Conservation (phyloP, 1,140 invertebrate species). For the Drosophila repleta region DNA sequence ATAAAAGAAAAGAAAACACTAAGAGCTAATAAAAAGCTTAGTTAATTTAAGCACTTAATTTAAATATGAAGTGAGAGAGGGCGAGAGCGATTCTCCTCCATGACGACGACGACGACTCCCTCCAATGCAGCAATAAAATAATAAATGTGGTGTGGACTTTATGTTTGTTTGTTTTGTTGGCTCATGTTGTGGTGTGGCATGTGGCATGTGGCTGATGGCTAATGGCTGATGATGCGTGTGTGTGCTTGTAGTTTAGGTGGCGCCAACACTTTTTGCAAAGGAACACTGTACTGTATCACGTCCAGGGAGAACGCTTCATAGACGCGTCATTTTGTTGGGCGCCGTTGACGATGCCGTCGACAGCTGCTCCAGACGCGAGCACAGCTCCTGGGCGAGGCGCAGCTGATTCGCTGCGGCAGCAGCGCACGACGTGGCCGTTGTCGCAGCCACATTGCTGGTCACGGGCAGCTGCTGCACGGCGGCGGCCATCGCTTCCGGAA, state of each 20-base stretch:
- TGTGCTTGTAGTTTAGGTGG: slow-evolving; percentile 36
- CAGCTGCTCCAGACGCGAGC: slow-evolving; percentile 85
- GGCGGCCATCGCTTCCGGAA: slow-evolving; percentile 83
- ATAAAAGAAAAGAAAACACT: slow-evolving; percentile 57
- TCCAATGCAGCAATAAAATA: slow-evolving; percentile 45
- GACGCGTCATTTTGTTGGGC: slow-evolving; percentile 63
- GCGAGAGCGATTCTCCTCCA: slow-evolving; percentile 32
- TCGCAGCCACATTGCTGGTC: slow-evolving; percentile 30
- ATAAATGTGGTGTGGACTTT: slow-evolving; percentile 27
- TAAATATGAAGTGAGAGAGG: slow-evolving; percentile 35
- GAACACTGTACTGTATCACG: slow-evolving; percentile 51
- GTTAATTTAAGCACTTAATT: slow-evolving; percentile 40
- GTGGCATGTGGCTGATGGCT: slow-evolving; percentile 42
- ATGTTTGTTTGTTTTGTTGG: slow-evolving; percentile 10
- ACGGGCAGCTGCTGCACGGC: slow-evolving; percentile 67
- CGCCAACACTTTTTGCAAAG: slow-evolving; percentile 47
- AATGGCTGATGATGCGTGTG: slow-evolving; percentile 47
- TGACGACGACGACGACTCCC: background rate
- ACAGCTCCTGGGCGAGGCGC: slow-evolving; percentile 84
- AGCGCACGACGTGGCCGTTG: slow-evolving; percentile 59
- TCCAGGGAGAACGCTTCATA: slow-evolving; percentile 29
- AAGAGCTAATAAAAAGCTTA: slow-evolving; percentile 47
- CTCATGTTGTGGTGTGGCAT: slow-evolving; percentile 9
- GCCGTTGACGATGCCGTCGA: slow-evolving; percentile 80
- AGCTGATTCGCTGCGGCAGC: slow-evolving; percentile 76